Evolutionary conservation across 1,140 invertebrate species (phyloP).

Genomic region (Scylla paramamosain): DNA sequence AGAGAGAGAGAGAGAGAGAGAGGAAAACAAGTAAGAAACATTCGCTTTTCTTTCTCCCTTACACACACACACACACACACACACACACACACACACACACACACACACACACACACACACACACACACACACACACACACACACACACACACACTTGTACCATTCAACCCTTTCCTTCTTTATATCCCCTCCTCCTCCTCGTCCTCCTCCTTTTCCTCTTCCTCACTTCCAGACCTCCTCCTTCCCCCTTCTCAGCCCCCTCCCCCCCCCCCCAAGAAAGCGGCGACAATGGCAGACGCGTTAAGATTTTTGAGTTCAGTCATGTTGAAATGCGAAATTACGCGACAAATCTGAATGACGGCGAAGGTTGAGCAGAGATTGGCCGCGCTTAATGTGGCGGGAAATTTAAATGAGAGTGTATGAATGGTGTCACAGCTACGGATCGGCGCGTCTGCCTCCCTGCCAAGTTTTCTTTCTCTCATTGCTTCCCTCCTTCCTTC

Average conservation of each 20-base stretch:
- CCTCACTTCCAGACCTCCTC: not conserved
- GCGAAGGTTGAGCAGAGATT: constrained; percentile 66
- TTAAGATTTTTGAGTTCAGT: constrained; percentile 67
- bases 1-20: too few species aligned
- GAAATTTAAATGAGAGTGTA: constrained; percentile 73
- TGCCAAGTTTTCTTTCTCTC: constrained; percentile 32
- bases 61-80: not conserved
- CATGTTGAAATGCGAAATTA: constrained; percentile 76
- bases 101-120: constrained; percentile 10
- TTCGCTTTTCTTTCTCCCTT: not conserved
- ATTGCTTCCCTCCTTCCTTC: not conserved
- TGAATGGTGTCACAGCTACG: constrained; percentile 66
- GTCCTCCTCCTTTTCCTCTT: not conserved
- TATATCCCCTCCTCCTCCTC: not conserved
- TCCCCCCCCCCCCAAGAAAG: not conserved
- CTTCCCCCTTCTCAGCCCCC: constrained; percentile 9
- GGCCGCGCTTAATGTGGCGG: constrained; percentile 75
- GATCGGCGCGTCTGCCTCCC: constrained; percentile 82
- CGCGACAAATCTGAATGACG: constrained; percentile 74
- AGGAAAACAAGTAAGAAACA: too few species aligned
- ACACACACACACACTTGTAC: not conserved
- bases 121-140: not conserved
- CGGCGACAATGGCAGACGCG: constrained; percentile 40
- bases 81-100: not conserved
- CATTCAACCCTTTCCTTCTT: not conserved